Conservation (phyloP, 2,888 invertebrate species). For the Abrostola tripartita region DNA sequence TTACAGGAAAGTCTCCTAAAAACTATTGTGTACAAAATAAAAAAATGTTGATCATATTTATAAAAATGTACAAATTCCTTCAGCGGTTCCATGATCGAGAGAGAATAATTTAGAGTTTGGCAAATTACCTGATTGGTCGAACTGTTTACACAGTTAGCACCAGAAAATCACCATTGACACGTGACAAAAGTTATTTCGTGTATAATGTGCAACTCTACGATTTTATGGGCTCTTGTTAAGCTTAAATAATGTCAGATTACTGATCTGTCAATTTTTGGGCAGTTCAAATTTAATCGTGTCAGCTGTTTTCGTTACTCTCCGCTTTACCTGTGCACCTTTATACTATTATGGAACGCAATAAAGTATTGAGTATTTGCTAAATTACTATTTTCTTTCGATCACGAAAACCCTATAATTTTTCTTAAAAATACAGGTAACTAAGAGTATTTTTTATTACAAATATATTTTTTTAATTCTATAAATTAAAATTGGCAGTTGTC, state of each 20-base stretch:
- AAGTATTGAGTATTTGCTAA: too few relatives aligned
- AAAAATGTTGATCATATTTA: conserved; percentile 59
- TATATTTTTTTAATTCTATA: conserved; percentile 48
- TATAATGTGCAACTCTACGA: background rate
- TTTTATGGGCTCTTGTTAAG: background rate
- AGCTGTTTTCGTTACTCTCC: too few relatives aligned
- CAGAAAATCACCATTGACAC: background rate
- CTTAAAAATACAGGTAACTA: conserved; percentile 70
- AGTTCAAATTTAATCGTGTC: too few relatives aligned
- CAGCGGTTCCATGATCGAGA: conserved; percentile 34
- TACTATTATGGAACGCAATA: too few relatives aligned
- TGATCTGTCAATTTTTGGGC: conserved; percentile 1
- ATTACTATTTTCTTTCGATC: conserved; percentile 26
- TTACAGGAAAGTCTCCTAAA: conserved; percentile 66
- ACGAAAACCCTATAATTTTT: conserved; percentile 39
- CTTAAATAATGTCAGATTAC: background rate
- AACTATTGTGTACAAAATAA: conserved; percentile 58
- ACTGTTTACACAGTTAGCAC: background rate
- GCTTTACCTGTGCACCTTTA: too few relatives aligned
- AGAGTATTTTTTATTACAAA: conserved; percentile 63
- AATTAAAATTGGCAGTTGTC: conserved; percentile 71
- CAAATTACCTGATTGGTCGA: background rate
- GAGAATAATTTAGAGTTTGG: conserved; percentile 8
- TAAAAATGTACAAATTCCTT: conserved; percentile 62
- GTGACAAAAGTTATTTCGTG: background rate